Evolutionary conservation across 2,888 invertebrate species (phyloP).

Genomic region (Caenorhabditis macrosperma): DNA sequence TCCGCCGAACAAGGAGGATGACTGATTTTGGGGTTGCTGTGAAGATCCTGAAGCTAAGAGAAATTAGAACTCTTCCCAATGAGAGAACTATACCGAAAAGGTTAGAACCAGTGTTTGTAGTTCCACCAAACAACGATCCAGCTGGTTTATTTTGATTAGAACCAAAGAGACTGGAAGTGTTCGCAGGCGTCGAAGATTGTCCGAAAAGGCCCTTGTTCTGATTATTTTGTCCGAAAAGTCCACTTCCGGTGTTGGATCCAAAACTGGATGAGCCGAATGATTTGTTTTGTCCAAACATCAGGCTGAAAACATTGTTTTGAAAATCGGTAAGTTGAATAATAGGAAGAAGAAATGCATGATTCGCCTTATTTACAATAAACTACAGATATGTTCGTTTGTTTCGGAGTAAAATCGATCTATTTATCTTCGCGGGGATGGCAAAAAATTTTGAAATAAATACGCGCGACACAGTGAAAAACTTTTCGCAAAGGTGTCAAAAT

Average conservation of each 20-base stretch:
- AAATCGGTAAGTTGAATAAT: no score
- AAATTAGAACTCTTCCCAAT: background rate
- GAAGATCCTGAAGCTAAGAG: slow-evolving; percentile 46
- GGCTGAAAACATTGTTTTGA: no score
- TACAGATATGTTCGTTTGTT: no score
- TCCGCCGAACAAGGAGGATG: slow-evolving; percentile 51
- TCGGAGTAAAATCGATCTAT: no score
- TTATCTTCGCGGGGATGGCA: background rate
- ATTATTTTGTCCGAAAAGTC: slow-evolving; percentile 46
- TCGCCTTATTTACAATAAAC: no score
- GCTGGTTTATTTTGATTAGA: slow-evolving; percentile 48
- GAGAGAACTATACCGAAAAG: slow-evolving; percentile 34
- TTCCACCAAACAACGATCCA: slow-evolving; percentile 49
- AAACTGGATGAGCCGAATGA: slow-evolving; percentile 55
- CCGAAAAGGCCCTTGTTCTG: slow-evolving; percentile 53
- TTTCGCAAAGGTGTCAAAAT: background rate
- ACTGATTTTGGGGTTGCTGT: slow-evolving; percentile 45
- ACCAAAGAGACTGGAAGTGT: slow-evolving; percentile 37
- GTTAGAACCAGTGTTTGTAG: slow-evolving; percentile 20
- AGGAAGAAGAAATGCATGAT: background rate
- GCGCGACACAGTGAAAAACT: background rate
- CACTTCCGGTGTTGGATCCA: slow-evolving; percentile 24
- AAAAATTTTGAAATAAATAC: background rate
- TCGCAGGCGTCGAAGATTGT: slow-evolving; percentile 1
- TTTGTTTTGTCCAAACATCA: slow-evolving; percentile 60